Percentiles rank a stretch among this genome's conserved stretches.
phyloP scores from a whole-genome alignment of 1,140 invertebrate species.

The Megalopta genalis region DNA sequence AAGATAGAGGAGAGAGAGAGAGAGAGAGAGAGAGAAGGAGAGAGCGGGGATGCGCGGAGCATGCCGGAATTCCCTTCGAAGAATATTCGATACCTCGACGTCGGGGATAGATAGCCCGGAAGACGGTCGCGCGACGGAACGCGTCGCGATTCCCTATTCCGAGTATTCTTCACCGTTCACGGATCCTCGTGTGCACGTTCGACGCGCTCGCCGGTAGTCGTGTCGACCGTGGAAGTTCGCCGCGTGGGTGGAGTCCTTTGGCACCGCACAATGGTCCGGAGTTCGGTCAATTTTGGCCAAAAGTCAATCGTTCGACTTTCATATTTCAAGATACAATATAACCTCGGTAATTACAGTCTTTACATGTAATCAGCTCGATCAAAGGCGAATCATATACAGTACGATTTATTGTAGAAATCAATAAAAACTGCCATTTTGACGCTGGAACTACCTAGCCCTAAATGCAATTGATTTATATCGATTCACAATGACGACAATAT shows the following conservation, averaged over 20 bases:
- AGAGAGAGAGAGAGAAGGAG: neutral
- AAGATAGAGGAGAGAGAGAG: neutral
- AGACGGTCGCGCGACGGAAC: slow-evolving; percentile 7
- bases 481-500: too few species aligned
- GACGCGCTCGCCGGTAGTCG: neutral
- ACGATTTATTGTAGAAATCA: too few species aligned
- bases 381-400: too few species aligned
- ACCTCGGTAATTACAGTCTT: too few species aligned
- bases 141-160: slow-evolving; percentile 2
- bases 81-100: slow-evolving; percentile 15
- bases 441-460: too few species aligned
- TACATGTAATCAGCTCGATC: too few species aligned
- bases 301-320: too few species aligned
- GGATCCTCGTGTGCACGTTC: neutral
- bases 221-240: too few species aligned
- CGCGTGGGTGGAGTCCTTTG: neutral
- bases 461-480: too few species aligned
- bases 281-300: too few species aligned
- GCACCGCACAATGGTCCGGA: neutral
- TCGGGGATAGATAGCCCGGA: neutral
- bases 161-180: neutral
- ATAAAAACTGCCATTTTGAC: too few species aligned
- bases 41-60: neutral
- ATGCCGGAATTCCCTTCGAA: slow-evolving; percentile 1
- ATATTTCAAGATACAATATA: too few species aligned